phyloP scores from a whole-genome alignment of 2,113 vertebrate species.

The Patagioenas fasciata region DNA sequence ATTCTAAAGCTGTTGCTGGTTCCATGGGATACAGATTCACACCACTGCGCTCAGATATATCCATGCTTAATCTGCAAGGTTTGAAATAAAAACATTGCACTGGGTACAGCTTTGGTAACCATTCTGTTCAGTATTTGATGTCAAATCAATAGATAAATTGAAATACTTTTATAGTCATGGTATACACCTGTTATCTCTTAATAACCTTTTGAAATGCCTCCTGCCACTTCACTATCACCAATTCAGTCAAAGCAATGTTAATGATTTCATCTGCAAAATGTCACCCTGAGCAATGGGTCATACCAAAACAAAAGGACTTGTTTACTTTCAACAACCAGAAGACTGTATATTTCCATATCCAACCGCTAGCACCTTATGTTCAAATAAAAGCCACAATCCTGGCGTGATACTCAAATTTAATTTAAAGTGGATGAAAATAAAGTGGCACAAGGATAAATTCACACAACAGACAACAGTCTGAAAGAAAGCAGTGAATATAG shows the following conservation, averaged over 20 bases:
- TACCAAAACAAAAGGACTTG: not conserved
- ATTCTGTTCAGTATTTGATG: not conserved
- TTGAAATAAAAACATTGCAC: not conserved
- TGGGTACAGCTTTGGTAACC: not conserved
- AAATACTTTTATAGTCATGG: not conserved
- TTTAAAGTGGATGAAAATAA: not conserved
- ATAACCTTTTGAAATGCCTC: not conserved
- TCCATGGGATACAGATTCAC: constrained; percentile 81
- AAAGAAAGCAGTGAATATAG: not conserved
- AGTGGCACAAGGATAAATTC: not conserved
- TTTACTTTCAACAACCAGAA: not conserved
- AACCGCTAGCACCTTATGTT: not conserved
- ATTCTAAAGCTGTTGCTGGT: constrained; percentile 66
- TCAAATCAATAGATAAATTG: not conserved
- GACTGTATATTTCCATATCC: not conserved
- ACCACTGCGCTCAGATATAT: constrained; percentile 73
- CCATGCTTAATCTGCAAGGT: constrained; percentile 73
- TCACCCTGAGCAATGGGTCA: not conserved
- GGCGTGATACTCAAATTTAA: not conserved
- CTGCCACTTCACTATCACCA: not conserved
- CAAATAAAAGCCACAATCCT: not conserved
- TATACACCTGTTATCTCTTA: not conserved
- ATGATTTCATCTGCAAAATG: not conserved
- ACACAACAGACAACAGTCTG: not conserved
- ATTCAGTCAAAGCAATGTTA: not conserved